Base-by-base conservation (phyloP, 2,888 invertebrate species). In the Conistra vaccinii region DNA sequence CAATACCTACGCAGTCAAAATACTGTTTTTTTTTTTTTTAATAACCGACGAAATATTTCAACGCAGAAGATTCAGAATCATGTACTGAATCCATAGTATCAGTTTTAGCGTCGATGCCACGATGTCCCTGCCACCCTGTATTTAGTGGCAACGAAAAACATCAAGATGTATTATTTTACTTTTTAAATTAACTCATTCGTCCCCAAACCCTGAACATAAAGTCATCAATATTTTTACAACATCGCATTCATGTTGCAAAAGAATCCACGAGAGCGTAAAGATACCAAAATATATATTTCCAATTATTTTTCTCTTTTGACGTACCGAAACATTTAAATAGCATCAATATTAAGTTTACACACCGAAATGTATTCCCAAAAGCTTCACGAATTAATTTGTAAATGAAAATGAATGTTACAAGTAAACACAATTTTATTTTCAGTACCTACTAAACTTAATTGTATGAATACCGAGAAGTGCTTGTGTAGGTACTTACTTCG, bases 321-420 rank as follows among this genome's bases (percentile, higher is more conserved):
- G 3, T 10, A 39, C 17, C 1, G 0, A 62, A 35, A 29, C 12
- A 29, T n/a, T 70, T 42, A n/a, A 58, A 32, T 39, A 5, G 17
- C 17, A 35, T 39, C 17, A 57, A 39, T 63, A 74, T 65, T 74
- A 58, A 51, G 58, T 60, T 66, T 53, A 32, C 58, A 45, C 58
- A 26, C 10, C 20, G 29, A 55, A 68, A 68, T n/a, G 1, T 39
- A 42, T 75, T 60, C 51, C 51, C 45, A n/a, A 62, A 70, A 61
- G 39, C 68, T 76, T 10, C 12, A 17, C 23, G 29, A 76, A 76
- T 69, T 39, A 61, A 76, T 76, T 76, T 61, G 35, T 39, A 76
- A 76, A 76, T 61, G 51, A 29, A 66, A 66, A 76, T 68, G 10
- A 62, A 69, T 69, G 29, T 76, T 76, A 61, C 48, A 48, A 32